phyloP scores from a whole-genome alignment of 2,797 vertebrate genomes.

The Helostoma temminkii region DNA sequence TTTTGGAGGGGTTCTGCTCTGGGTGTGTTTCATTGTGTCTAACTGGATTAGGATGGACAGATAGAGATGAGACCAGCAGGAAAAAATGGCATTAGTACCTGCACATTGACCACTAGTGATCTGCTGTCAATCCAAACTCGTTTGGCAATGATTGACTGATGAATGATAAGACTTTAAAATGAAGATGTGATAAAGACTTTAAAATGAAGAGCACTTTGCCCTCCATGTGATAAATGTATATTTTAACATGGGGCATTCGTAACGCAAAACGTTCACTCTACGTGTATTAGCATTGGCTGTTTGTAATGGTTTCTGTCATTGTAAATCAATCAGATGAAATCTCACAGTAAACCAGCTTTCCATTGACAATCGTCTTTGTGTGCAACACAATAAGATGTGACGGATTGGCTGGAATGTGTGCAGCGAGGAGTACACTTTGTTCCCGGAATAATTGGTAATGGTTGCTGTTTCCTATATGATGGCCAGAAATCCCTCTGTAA shows the following conservation, averaged over 20 bases:
- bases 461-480: slow-evolving; percentile 54
- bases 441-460: slow-evolving; percentile 54
- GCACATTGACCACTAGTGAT: slow-evolving; percentile 61
- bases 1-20: slow-evolving; percentile 50
- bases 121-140: slow-evolving; percentile 71
- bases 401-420: slow-evolving; percentile 49
- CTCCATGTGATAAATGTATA: slow-evolving; percentile 71
- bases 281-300: slow-evolving; percentile 66
- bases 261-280: slow-evolving; percentile 47
- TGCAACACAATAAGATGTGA: slow-evolving; percentile 44
- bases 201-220: slow-evolving; percentile 78
- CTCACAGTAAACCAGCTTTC: slow-evolving; percentile 69
- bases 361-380: slow-evolving; percentile 61
- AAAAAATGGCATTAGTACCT: slow-evolving; percentile 80
- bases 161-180: slow-evolving; percentile 81
- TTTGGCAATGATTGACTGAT: slow-evolving; percentile 67
- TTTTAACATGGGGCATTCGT: slow-evolving; percentile 42
- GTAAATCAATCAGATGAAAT: slow-evolving; percentile 72
- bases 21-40: slow-evolving; percentile 63
- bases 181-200: slow-evolving; percentile 83
- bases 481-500: slow-evolving; percentile 42
- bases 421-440: slow-evolving; percentile 25
- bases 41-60: slow-evolving; percentile 78
- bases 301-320: slow-evolving; percentile 55
- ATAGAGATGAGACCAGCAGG: slow-evolving; percentile 63